These are phyloP conservation scores for Nephotettix cincticeps DNA, from an alignment of 1,140 invertebrate genomes.

Conservation along the genomic window DNA sequence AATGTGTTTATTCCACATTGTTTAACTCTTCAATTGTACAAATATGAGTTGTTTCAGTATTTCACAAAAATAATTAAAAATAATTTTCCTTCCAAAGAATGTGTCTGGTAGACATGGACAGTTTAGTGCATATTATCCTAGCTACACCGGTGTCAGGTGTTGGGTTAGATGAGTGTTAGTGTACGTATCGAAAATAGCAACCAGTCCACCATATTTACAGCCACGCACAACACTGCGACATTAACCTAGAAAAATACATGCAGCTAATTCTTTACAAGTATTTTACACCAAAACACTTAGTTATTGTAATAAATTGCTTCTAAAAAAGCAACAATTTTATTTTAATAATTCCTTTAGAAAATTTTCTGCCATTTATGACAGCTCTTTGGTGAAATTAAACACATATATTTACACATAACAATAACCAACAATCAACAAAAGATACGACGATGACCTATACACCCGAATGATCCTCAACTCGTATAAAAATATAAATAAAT, in stretches of 20 bases:
- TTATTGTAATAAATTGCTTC: not conserved
- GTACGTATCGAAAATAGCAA: slow-evolving; percentile 1
- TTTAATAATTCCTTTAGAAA: not conserved
- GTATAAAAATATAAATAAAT: slow-evolving; percentile 14
- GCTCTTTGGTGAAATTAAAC: not conserved
- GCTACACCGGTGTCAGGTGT: not conserved
- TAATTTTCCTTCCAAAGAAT: not conserved
- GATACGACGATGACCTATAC: not conserved
- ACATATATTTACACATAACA: not conserved
- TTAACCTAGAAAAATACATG: not conserved
- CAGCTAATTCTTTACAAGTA: slow-evolving; percentile 7
- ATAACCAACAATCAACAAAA: not conserved
- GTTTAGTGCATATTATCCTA: not conserved
- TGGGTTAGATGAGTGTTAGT: not conserved
- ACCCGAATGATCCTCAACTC: not conserved
- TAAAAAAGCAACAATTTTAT: slow-evolving; percentile 4
- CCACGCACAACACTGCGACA: not conserved
- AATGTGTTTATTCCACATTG: slow-evolving; percentile 18
- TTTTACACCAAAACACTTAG: not conserved
- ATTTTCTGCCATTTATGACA: not conserved
- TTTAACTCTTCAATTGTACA: slow-evolving; percentile 26
- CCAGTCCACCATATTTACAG: not conserved
- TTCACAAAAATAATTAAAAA: slow-evolving; percentile 26
- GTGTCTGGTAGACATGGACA: not conserved
- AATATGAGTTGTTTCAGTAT: slow-evolving; percentile 18